Evolutionary conservation across 2,797 vertebrate genomes (phyloP).

Genomic region (Fistularia commersonii): DNA sequence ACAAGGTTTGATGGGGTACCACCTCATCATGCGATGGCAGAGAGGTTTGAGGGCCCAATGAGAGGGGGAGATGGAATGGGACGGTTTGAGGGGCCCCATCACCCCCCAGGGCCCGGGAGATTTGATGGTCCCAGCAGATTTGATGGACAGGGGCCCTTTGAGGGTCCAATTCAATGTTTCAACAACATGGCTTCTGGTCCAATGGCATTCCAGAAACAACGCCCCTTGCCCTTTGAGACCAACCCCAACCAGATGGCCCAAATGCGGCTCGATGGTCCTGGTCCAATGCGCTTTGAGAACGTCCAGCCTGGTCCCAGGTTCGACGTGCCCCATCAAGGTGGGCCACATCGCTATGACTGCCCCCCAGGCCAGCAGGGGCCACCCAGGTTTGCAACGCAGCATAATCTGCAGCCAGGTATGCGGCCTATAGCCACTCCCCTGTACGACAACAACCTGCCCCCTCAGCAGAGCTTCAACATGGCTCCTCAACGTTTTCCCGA

Average conservation of each 20-base stretch:
- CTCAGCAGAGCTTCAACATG: slow-evolving; percentile 72
- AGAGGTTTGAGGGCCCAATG: slow-evolving; percentile 79
- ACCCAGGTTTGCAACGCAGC: slow-evolving; percentile 57
- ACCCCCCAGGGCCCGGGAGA: slow-evolving; percentile 70
- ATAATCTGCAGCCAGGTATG: slow-evolving; percentile 62
- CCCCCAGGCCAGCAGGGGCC: slow-evolving; percentile 78
- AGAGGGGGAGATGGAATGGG: slow-evolving; percentile 74
- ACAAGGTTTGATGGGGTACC: slow-evolving; percentile 75
- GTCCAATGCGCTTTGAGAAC: slow-evolving; percentile 63
- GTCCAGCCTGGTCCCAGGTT: slow-evolving; percentile 73
- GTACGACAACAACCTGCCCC: slow-evolving; percentile 62
- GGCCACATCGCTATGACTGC: slow-evolving; percentile 78
- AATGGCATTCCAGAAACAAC: slow-evolving; percentile 73
- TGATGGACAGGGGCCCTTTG: slow-evolving; percentile 77
- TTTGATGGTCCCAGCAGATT: slow-evolving; percentile 68
- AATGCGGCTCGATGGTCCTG: slow-evolving; percentile 78
- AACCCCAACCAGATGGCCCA: slow-evolving; percentile 59
- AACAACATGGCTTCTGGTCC: slow-evolving; percentile 72
- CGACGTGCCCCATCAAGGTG: slow-evolving; percentile 76
- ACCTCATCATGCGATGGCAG: slow-evolving; percentile 65
- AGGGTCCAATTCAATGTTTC: slow-evolving; percentile 80
- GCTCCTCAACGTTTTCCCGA: slow-evolving; percentile 78
- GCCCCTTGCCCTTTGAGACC: slow-evolving; percentile 70
- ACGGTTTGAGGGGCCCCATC: slow-evolving; percentile 76
- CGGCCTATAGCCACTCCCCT: slow-evolving; percentile 59